phyloP scores from a whole-genome alignment of 2,797 vertebrate species.

The Tadarida brasiliensis region DNA sequence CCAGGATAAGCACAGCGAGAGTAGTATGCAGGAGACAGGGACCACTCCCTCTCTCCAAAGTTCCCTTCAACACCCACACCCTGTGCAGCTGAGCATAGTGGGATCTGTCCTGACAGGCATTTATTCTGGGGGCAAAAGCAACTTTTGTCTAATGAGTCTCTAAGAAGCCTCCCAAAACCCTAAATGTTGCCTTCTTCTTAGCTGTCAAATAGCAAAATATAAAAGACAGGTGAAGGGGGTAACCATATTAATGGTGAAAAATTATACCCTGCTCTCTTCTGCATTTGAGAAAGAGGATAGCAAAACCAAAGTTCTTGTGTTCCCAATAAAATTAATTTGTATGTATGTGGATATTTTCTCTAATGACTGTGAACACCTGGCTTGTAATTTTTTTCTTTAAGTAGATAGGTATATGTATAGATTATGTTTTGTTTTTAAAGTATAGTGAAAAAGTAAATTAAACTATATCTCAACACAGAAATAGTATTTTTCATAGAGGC shows the following conservation, averaged over 20 bases:
- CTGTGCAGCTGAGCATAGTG: slow-evolving; percentile 58
- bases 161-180: slow-evolving; percentile 37
- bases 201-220: slow-evolving; percentile 55
- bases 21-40: slow-evolving; percentile 72
- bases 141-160: slow-evolving; percentile 53
- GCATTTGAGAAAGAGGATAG: neutral
- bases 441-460: slow-evolving; percentile 45
- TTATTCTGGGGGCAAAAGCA: slow-evolving; percentile 57
- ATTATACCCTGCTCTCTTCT: slow-evolving; percentile 12
- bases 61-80: slow-evolving; percentile 74
- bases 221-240: slow-evolving; percentile 8
- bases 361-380: neutral
- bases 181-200: slow-evolving; percentile 58
- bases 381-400: slow-evolving; percentile 17
- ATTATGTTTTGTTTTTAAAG: slow-evolving; percentile 15
- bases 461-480: neutral
- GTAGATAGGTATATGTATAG: neutral
- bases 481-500: neutral
- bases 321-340: slow-evolving; percentile 10
- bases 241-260: slow-evolving; percentile 50
- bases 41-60: slow-evolving; percentile 74
- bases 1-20: slow-evolving; percentile 81
- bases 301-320: slow-evolving; percentile 60
- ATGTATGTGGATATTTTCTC: neutral
- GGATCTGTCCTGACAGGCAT: slow-evolving; percentile 61